Conservation (phyloP, 2,113 vertebrate genomes). For the Burhinus bistriatus region DNA sequence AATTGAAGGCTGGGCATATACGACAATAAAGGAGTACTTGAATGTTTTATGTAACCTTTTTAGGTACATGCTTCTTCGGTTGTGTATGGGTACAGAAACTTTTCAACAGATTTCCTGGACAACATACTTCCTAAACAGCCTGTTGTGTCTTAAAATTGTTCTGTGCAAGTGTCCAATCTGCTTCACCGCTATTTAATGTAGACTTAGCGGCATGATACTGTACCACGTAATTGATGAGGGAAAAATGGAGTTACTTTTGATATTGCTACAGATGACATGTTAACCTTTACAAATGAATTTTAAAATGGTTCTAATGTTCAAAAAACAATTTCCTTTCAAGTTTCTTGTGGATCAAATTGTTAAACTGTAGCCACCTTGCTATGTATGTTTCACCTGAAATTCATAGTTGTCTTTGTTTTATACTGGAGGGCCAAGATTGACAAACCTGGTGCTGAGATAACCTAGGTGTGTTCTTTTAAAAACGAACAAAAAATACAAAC, state of each 20-base stretch:
- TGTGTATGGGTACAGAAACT: constrained; percentile 2
- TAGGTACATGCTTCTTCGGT: not conserved
- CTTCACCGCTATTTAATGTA: not conserved
- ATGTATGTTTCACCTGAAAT: not conserved
- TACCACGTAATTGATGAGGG: not conserved
- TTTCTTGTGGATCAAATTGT: not conserved
- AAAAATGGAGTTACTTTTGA: not conserved
- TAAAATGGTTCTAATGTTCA: not conserved
- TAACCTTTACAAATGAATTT: not conserved
- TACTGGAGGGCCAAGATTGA: not conserved
- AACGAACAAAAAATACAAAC: not conserved
- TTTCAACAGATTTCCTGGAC: not conserved
- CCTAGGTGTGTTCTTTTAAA: not conserved
- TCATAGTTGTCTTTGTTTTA: not conserved
- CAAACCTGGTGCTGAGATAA: not conserved
- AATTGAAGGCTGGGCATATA: not conserved
- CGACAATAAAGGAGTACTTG: not conserved
- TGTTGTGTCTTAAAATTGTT: not conserved
- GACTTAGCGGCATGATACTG: not conserved
- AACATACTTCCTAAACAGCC: not conserved
- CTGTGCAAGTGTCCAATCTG: not conserved
- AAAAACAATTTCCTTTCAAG: not conserved
- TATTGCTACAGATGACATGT: not conserved
- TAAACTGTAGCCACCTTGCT: not conserved
- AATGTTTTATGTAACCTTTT: constrained; percentile 6